Evolutionary conservation across 2,888 invertebrate genomes (phyloP), one percentile per base, ranked within the genome.

Genomic region (Synanthedon myopaeformis): DNA sequence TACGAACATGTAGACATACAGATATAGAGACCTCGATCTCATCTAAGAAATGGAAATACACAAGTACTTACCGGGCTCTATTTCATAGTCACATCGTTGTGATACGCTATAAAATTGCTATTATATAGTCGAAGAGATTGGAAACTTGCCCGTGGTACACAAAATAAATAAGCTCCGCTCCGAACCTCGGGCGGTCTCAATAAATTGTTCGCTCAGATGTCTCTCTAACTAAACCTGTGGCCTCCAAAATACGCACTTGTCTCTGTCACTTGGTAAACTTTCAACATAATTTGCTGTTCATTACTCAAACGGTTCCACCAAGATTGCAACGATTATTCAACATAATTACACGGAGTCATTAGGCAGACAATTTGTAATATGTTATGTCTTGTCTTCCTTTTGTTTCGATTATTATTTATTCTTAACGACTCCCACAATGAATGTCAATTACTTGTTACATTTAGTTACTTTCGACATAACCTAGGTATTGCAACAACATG

Each of bases 181-280:
- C 45, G 13, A 8, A 45, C 45, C 49, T 17, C 49, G 13, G 23
- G 49, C 49, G 17, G 23, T 17, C 49, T 49, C 49, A 19, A 49
- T 49, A 49, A 49, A 49, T 49, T 49, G 49, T 49, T 19, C 13
- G 23, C 49, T 14, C 49, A 49, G 23, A 49, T 49, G 23, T 49
- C 49, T 35, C 49, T 35, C 35, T 35, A 10, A 35, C 35, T 49
- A 17, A 45, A 45, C 45, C 45, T 45, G 14, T 45, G 45, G 45
- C 45, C 45, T 45, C 45, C 49, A 49, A 14, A 49, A 55, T 58
- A 51, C 55, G 55, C 63, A 63, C 62, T 64, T 65, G 59, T 67
- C 65, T 63, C 60, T 62, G 66, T 62, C 67, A 61, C 56, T 55
- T 55, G 57, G 54, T 57, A 58, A 49, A 61, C 58, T 63, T 68